These are phyloP conservation scores for Colius striatus DNA, from an alignment of 2,113 vertebrate species.

Conservation along the genomic window DNA sequence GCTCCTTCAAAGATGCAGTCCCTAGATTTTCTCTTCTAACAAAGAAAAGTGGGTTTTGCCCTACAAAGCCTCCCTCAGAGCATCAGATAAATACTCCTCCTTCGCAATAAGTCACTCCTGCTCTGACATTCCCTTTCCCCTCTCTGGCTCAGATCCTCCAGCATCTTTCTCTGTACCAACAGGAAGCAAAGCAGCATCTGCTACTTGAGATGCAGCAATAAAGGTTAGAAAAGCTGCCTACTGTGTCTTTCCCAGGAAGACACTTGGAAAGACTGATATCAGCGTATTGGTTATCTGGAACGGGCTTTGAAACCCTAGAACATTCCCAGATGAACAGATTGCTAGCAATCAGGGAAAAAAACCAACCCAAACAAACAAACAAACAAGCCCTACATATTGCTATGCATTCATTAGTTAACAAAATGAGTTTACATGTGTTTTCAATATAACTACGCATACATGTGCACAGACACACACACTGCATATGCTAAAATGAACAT, in stretches of 20 bases:
- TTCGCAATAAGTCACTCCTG: background rate
- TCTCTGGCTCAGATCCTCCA: background rate
- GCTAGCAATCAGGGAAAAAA: background rate
- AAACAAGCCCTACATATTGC: background rate
- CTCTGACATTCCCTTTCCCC: background rate
- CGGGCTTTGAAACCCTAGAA: background rate
- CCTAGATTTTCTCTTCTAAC: background rate
- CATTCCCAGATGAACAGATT: background rate
- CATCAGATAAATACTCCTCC: background rate
- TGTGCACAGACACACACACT: background rate
- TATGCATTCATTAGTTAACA: background rate
- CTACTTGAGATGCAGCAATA: background rate
- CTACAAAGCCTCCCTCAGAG: background rate
- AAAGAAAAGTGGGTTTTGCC: background rate
- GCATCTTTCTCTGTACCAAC: background rate
- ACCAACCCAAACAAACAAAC: background rate
- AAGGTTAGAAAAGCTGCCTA: background rate
- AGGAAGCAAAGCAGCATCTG: slow-evolving; percentile 1
- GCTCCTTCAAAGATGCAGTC: background rate
- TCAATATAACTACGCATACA: background rate
- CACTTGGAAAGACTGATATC: background rate
- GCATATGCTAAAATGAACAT: accelerated
- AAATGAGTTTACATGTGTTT: background rate
- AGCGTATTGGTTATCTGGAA: background rate
- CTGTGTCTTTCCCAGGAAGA: background rate